Conservation (phyloP, 2,113 vertebrate genomes). For the Anoura caudifer region DNA sequence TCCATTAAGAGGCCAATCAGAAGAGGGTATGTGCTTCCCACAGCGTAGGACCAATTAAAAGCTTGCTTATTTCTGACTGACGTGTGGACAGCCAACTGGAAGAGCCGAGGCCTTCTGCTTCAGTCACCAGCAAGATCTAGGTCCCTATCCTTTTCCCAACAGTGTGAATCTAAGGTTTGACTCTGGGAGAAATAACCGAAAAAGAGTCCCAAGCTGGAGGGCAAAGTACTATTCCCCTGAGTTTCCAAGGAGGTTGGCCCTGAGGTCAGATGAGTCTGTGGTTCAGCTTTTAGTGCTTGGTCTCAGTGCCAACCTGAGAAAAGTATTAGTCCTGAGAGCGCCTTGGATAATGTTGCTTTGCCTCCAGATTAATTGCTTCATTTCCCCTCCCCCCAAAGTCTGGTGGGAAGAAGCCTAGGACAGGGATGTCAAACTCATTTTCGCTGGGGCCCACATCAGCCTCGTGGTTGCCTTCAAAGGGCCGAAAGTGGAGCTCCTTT, state of each 20-base stretch:
- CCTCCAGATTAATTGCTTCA: not conserved
- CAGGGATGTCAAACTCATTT: too few relatives aligned
- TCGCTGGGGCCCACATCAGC: too few relatives aligned
- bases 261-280: not conserved
- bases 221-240: not conserved
- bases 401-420: not conserved
- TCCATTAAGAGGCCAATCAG: conserved; percentile 23
- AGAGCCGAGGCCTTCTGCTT: not conserved
- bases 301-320: not conserved
- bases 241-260: not conserved
- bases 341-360: not conserved
- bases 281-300: not conserved
- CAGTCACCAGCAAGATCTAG: not conserved
- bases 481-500: too few relatives aligned
- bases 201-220: not conserved
- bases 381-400: not conserved
- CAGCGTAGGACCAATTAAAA: not conserved
- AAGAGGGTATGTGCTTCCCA: not conserved
- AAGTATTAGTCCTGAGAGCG: not conserved
- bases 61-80: conserved; percentile 24
- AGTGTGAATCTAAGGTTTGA: not conserved
- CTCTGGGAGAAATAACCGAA: conserved; percentile 2
- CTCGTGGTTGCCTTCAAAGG: too few relatives aligned
- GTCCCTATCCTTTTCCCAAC: not conserved
- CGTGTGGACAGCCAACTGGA: conserved; percentile 4